Conservation (phyloP, 2,888 invertebrate species). For the Augiades crinisus region DNA sequence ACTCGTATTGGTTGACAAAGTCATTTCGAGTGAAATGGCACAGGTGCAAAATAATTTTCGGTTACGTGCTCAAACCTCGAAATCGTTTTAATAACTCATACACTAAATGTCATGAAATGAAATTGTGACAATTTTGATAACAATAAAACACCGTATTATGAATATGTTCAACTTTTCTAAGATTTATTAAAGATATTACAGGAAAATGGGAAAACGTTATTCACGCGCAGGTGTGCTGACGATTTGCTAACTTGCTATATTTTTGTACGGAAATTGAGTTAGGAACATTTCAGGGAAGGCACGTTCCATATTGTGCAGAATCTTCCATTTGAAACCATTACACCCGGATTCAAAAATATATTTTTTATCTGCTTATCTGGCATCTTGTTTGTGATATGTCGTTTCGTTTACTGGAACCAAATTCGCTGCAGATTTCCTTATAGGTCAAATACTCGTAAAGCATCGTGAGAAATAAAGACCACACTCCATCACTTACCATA, state of each 20-base stretch:
- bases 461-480: too few relatives aligned
- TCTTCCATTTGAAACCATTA: slow-evolving; percentile 22
- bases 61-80: slow-evolving; percentile 16
- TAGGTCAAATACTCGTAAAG: too few relatives aligned
- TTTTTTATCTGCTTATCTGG: neutral
- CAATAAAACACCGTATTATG: slow-evolving; percentile 44
- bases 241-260: slow-evolving; percentile 77
- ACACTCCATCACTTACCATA: too few relatives aligned
- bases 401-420: too few relatives aligned
- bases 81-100: neutral
- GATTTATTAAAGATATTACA: slow-evolving; percentile 76
- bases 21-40: slow-evolving; percentile 39
- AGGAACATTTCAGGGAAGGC: slow-evolving; percentile 42
- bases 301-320: slow-evolving; percentile 32
- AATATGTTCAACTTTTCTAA: slow-evolving; percentile 63
- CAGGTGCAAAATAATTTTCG: slow-evolving; percentile 34
- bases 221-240: slow-evolving; percentile 77
- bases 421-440: too few relatives aligned
- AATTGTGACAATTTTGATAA: slow-evolving; percentile 43
- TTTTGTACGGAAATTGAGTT: slow-evolving; percentile 71
- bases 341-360: slow-evolving; percentile 12
- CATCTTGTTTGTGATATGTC: too few relatives aligned
- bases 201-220: slow-evolving; percentile 70
- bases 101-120: neutral
- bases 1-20: slow-evolving; percentile 39